Conservation (phyloP, 64 coral and sea anemone species). For the Porites australiensis region DNA sequence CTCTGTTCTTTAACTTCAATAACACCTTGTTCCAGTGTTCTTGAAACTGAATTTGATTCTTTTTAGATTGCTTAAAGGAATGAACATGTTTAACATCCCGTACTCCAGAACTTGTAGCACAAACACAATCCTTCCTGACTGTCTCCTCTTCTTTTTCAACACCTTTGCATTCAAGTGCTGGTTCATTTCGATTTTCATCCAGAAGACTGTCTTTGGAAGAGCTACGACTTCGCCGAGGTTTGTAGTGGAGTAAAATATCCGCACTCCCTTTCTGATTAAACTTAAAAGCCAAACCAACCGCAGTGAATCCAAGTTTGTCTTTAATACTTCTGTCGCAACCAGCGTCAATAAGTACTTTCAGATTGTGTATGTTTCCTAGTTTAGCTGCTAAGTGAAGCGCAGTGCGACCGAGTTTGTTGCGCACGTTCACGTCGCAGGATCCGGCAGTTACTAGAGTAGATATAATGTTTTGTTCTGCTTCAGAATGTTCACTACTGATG, state of each 20-base stretch:
- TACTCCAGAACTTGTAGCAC: neutral
- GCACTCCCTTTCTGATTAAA: conserved; percentile 41
- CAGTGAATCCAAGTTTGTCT: conserved; percentile 65
- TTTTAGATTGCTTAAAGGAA: neutral
- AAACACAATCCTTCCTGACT: neutral
- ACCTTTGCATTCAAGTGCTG: neutral
- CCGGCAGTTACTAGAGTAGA: neutral
- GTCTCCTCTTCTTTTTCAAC: neutral
- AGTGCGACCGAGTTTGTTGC: conserved; percentile 70
- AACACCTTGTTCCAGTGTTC: neutral
- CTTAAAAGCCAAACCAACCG: conserved; percentile 48
- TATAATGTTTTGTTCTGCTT: neutral
- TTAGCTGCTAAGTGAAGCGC: conserved; percentile 63
- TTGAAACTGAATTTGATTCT: neutral
- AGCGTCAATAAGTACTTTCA: conserved; percentile 33
- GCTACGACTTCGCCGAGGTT: neutral
- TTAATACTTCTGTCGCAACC: conserved; percentile 59
- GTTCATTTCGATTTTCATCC: neutral
- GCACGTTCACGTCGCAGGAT: neutral
- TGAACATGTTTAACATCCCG: neutral
- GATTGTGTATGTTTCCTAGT: conserved; percentile 35
- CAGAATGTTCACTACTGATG: conserved; percentile 27
- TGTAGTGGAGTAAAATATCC: conserved; percentile 49
- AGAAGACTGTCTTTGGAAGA: neutral
- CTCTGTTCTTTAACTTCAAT: neutral